Base-by-base conservation (phyloP, 2,888 invertebrate genomes). In the Rotaria macrura region DNA sequence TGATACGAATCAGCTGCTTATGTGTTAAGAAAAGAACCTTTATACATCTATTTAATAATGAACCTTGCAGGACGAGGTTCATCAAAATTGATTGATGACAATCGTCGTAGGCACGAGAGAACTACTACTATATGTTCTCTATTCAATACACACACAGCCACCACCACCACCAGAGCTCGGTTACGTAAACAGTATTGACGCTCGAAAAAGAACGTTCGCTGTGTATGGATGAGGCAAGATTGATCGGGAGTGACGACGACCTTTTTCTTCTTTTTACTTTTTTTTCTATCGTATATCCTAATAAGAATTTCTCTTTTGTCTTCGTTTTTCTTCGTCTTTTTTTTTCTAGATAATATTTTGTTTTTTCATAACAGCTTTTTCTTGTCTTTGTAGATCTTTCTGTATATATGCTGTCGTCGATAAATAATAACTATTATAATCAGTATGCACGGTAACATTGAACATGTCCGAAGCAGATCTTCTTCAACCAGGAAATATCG, bases 401-500 rank as follows among this genome's bases (percentile, higher is more conserved):
- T 65, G 65, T 65, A 65, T 65, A 65, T 65, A 65, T 65, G 65
- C 14, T 65, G 65, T 65, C 65, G 34, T 34, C 38, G 34, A 65
- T 65, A 38, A 65, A 65, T 17, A 65, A 65, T 34, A 17, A 65
- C 20, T 65, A 38, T 65, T 65, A 34, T 65, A 34, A 34, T 65
- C 65, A 65, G 34, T 65, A 65, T 65, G 65, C 65, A 34, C 65
- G 34, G 65, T 65, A 38, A 65, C 65, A 65, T 65, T 29, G 65
- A 65, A 65, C 65, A 85, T 86, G 86, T 86, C 89, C 87, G 94
- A 94, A 89, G 95, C 96, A 92, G 97, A 97, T 92, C 93, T 97
- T 88, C 93, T 97, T 89, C 96, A 96, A 92, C 95, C 96, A 57
- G 97, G 96, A 85, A 96, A 97, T 92, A 95, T 97, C 87, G 96